Base-by-base conservation (phyloP, 2,888 invertebrate genomes). In the Stomorhina lunata region DNA sequence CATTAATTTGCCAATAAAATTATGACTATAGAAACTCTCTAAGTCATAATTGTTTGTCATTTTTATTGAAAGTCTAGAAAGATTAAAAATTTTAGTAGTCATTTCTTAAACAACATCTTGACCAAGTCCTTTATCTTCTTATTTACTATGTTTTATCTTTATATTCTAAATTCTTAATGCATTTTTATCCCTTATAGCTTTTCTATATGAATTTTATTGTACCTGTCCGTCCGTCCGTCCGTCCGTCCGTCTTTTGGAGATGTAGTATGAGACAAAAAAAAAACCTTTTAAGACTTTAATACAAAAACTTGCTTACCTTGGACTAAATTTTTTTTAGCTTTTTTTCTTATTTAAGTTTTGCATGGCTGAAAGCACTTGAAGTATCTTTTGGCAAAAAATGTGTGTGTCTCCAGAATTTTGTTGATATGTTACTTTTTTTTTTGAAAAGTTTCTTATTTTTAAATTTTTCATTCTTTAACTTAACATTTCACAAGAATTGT, bases 301-400 rank as follows among this genome's bases (percentile, higher is more conserved):
- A 20, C 25, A 45, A 78, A 82, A 82, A 82, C 37, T 80, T 80
- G 82, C 82, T 82, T 82, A 82, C 82, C 82, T 82, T 82, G 82
- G 82, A 82, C 82, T 80, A 82, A 82, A 82, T 82, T 55, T 63
- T 71, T 69, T 81, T 76, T 65, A 45, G 27, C 37, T 43, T 55
- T 32, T 43, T 20, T 65, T 78, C 29, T 53, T 48, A 15, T 65
- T 61, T 15, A 50, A 61, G 59, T 61, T 71, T 80, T 75, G 79
- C 69, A 80, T 76, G 71, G 66, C 66, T 66, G 71, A 69, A 75
- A 71, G 59, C 69, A 72, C 68, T 78, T 77, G 9, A 72, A 55
- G 66, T 65, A 76, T 76, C 66, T 43, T 73, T 53, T n/a, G n/a
- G 25, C 27, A 25, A 32, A 53, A 50, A 66, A 32, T 72, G 57